Evolutionary conservation across 2,113 vertebrate genomes (phyloP).

Genomic region (Engraulis encrasicolus): DNA sequence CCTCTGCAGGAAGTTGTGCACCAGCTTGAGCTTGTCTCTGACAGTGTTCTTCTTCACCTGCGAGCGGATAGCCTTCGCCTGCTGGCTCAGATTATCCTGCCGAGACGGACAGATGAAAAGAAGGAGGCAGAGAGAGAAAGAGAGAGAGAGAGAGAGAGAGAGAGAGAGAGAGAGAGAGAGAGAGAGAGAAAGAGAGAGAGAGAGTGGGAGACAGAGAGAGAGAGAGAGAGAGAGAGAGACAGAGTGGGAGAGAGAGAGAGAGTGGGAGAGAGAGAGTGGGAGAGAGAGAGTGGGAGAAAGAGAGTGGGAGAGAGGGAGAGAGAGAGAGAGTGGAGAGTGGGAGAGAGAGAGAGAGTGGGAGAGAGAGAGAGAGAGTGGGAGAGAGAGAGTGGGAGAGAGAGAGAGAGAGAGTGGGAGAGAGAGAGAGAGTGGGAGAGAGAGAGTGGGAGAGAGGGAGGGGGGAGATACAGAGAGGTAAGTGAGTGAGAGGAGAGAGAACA

Average conservation of each 20-base stretch:
- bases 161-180: not conserved
- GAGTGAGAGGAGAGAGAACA: no score
- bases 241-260: no score
- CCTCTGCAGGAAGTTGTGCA: slow-evolving; percentile 89
- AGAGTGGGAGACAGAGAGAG: not conserved
- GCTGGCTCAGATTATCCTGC: slow-evolving; percentile 90
- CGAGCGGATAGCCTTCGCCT: slow-evolving; percentile 84
- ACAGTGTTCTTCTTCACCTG: slow-evolving; percentile 94
- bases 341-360: not conserved
- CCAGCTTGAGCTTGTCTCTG: slow-evolving; percentile 88
- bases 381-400: not conserved
- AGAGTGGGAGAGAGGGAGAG: not conserved
- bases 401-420: not conserved
- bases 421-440: not conserved
- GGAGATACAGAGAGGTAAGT: no score
- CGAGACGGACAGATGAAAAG: not conserved
- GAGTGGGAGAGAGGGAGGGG: no score
- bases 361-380: not conserved
- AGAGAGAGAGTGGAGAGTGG: not conserved
- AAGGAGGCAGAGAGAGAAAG: not conserved
- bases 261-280: not conserved
- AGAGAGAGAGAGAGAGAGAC: not conserved
- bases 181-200: not conserved
- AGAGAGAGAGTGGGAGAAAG: not conserved
- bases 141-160: not conserved